Evolutionary conservation across 2,113 vertebrate species (phyloP).

Genomic region (Nesogale talazaci): DNA sequence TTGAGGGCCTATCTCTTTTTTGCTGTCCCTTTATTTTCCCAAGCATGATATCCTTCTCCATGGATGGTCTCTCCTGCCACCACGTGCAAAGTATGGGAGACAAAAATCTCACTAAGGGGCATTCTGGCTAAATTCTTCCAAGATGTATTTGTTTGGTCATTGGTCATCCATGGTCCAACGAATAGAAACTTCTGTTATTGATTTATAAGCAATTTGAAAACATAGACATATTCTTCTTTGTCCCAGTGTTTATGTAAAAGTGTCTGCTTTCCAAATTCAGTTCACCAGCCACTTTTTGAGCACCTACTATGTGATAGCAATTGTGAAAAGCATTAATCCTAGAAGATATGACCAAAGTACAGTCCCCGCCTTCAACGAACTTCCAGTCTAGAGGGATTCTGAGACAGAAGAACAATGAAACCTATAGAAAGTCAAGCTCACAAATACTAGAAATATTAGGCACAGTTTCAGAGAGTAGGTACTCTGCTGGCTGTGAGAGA

Average conservation of each 20-base stretch:
- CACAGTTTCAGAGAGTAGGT: neutral
- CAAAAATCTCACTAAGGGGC: too few species aligned
- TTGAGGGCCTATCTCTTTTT: too few species aligned
- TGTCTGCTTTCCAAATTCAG: neutral
- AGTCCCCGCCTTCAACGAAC: neutral
- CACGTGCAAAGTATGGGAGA: too few species aligned
- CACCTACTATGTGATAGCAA: neutral
- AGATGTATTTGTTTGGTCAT: too few species aligned
- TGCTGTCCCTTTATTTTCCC: too few species aligned
- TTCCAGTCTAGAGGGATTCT: neutral
- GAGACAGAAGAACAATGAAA: neutral
- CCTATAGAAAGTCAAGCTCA: neutral
- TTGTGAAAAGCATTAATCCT: neutral
- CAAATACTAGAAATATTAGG: neutral
- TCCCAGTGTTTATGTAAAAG: constrained; percentile 4
- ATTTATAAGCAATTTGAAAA: neutral
- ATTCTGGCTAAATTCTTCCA: too few species aligned
- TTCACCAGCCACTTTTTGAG: constrained; percentile 15
- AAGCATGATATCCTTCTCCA: too few species aligned
- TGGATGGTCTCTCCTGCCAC: too few species aligned
- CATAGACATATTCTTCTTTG: neutral
- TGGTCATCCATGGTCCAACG: too few species aligned
- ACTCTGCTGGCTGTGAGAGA: neutral
- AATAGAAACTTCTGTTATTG: neutral
- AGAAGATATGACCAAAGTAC: neutral